Evolutionary conservation across 2,113 vertebrate species (phyloP).

Genomic region (Tupaia chinensis): DNA sequence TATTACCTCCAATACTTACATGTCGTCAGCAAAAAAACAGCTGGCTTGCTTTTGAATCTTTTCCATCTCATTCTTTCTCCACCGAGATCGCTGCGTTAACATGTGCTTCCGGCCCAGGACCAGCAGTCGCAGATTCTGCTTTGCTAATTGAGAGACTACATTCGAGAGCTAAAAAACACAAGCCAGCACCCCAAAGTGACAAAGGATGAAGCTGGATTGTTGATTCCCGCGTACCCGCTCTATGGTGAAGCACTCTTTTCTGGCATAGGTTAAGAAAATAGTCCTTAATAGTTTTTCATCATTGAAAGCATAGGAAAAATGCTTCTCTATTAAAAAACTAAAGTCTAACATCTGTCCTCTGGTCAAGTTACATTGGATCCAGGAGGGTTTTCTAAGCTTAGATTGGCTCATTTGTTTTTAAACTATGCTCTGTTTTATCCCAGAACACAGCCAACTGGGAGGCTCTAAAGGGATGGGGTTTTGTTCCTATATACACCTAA

Average conservation of each 20-base stretch:
- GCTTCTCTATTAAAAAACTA: conserved; percentile 1
- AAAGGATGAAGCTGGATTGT: conserved; percentile 15
- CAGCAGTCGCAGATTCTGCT: conserved; percentile 89
- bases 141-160: conserved; percentile 90
- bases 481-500: neutral
- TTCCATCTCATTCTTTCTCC: conserved; percentile 90
- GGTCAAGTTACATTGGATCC: neutral
- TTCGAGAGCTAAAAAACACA: conserved; percentile 90
- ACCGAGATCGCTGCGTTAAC: conserved; percentile 86
- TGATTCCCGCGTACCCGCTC: neutral
- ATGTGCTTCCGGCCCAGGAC: conserved; percentile 98
- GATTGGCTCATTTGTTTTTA: conserved; percentile 3
- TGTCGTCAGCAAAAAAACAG: conserved; percentile 97
- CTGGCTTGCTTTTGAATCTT: conserved; percentile 91
- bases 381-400: neutral
- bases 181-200: conserved; percentile 57
- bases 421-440: neutral
- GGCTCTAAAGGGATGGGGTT: neutral
- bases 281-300: conserved; percentile 11
- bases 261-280: conserved; percentile 26
- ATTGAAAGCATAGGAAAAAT: conserved; percentile 46
- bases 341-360: neutral
- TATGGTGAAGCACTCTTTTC: neutral
- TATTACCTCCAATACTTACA: conserved; percentile 89
- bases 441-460: neutral